Evolutionary conservation across 2,888 invertebrate species (phyloP), one percentile per base, ranked within the genome.

Genomic region (Nephrotoma flavescens): DNA sequence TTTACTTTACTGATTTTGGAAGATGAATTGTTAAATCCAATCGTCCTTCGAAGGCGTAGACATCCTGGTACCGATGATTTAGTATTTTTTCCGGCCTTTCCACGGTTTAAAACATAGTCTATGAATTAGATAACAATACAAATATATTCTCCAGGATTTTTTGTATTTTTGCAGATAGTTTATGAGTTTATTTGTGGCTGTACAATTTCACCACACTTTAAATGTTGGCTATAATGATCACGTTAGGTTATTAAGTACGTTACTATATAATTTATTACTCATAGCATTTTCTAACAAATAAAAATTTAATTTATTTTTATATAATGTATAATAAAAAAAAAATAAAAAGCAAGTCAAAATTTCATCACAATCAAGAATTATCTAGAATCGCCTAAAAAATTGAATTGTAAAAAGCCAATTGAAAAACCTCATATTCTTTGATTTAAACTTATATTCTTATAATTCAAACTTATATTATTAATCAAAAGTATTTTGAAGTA

Each of bases 401-500:
- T 15, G 52, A n/a, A 52, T 15, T 52, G 52, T 52, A 15, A 19
- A 71, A 71, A 71, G 71, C 71, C 71, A 71, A 71, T 71, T 71
- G 71, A 71, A 71, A 71, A 71, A 71, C 71, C 0, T 71, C 31
- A 71, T 71, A 31, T 71, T 71, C 71, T 71, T 71, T 71, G 71
- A 19, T 31, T 71, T 71, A 71, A n/a, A 71, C 71, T 71, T 71
- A 71, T 71, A 71, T 71, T 71, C 19, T 71, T 71, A 71, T 71
- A 71, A 71, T 31, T 71, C 71, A 71, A 71, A 11, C 71, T 71
- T 71, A 71, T 71, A 71, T 94, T 95, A 97, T 92, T 97, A 97
- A 92, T 98, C 98, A 92, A 96, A 96, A 91, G 95, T 96, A 92
- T 98, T 97, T 88, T 97, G 96, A 89, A 99, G 94, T 90, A 99